Conservation (phyloP, 2,888 invertebrate genomes). For the Cheilosia vernalis region DNA sequence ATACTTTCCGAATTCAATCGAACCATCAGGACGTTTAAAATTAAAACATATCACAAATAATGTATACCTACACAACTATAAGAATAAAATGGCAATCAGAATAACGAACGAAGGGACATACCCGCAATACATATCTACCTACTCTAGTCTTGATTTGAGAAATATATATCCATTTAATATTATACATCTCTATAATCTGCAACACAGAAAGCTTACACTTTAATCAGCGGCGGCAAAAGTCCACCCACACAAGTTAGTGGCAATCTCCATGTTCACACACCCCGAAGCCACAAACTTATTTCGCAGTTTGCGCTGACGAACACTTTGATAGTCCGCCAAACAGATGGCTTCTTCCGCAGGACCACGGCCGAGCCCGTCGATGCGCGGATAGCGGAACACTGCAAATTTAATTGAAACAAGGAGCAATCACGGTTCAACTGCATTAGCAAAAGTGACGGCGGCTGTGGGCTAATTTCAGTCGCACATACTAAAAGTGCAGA, state of each 20-base stretch:
- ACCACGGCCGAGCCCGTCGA: background rate
- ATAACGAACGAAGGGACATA: too few species aligned
- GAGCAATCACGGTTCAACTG: conserved; percentile 75
- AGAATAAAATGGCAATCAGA: too few species aligned
- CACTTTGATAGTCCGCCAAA: conserved; percentile 49
- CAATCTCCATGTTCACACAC: conserved; percentile 81
- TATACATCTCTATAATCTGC: conserved; percentile 17
- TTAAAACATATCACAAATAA: too few species aligned
- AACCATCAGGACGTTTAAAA: too few species aligned
- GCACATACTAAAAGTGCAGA: conserved; percentile 82
- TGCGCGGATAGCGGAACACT: conserved; percentile 45
- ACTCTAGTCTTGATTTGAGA: too few species aligned
- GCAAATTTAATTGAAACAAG: conserved; percentile 76
- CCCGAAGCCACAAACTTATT: conserved; percentile 81
- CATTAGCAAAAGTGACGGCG: conserved; percentile 74
- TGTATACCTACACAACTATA: too few species aligned
- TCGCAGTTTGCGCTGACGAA: conserved; percentile 70
- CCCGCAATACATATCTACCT: too few species aligned
- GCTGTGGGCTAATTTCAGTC: conserved; percentile 76
- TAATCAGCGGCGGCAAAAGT: conserved; percentile 60
- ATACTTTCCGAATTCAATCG: too few species aligned
- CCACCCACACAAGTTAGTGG: conserved; percentile 67
- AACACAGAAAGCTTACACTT: conserved; percentile 58
- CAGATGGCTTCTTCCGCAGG: conserved; percentile 60
- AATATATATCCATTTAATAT: background rate